These are phyloP conservation scores for Ellobium chinense DNA, from an alignment of 2,888 invertebrate genomes.

Conservation along the genomic window DNA sequence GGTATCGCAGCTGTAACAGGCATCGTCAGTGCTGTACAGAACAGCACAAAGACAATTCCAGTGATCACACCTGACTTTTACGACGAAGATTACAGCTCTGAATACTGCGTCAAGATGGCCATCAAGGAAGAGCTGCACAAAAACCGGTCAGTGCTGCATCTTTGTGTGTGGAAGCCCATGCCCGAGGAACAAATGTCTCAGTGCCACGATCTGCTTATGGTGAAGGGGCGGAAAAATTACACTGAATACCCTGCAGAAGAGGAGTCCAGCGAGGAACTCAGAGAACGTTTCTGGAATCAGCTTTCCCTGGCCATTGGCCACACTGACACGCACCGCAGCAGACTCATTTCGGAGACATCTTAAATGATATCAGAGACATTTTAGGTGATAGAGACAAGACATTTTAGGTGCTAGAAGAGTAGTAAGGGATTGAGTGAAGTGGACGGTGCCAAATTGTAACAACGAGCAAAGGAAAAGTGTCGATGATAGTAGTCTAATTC, in stretches of 20 bases:
- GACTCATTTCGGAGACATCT: too few relatives aligned
- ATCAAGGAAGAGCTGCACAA: conserved; percentile 23
- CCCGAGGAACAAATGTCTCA: not conserved
- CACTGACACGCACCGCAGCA: too few relatives aligned
- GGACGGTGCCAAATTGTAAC: too few relatives aligned
- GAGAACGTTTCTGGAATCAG: not conserved
- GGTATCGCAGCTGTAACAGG: conserved; percentile 12
- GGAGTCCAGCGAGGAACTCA: not conserved
- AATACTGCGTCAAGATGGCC: conserved; percentile 45
- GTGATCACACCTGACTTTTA: conserved; percentile 28
- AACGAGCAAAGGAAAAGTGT: too few relatives aligned
- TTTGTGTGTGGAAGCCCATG: conserved; percentile 19
- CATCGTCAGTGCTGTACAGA: conserved; percentile 30
- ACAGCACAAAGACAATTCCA: conserved; percentile 34
- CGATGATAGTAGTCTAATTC: too few relatives aligned
- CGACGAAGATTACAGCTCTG: conserved; percentile 6
- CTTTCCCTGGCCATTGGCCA: not conserved
- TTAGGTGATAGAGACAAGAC: too few relatives aligned
- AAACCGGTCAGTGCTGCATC: conserved; percentile 18
- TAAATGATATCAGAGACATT: too few relatives aligned
- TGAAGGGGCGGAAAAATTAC: not conserved
- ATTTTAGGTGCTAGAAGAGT: too few relatives aligned
- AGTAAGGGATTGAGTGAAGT: too few relatives aligned
- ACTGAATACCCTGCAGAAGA: not conserved
- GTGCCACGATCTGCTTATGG: not conserved